Percentiles rank a stretch among this genome's conserved stretches.
Conservation (phyloP, 1,140 invertebrate species). For the Pseudoatta argentina region DNA sequence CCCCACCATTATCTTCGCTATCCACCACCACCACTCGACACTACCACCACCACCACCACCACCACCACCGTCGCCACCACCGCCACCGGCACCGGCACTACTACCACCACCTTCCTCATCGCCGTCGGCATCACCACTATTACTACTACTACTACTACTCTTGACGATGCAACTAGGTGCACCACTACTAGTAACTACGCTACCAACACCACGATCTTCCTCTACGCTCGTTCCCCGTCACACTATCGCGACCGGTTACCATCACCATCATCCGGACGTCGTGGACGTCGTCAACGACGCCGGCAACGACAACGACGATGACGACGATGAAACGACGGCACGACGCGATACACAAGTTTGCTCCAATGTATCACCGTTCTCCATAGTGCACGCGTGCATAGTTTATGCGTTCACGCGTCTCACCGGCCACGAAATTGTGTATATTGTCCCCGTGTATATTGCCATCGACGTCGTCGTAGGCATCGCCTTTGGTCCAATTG, state of each 20-base stretch:
- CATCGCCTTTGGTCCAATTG: constrained; percentile 55
- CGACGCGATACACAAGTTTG: constrained; percentile 39
- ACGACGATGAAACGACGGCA: constrained; percentile 1
- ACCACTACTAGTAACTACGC: constrained; percentile 30
- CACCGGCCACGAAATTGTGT: constrained; percentile 48
- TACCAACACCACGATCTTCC: constrained; percentile 64
- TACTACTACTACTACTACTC: constrained; percentile 62
- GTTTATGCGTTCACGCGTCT: constrained; percentile 9
- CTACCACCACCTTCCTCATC: constrained; percentile 60
- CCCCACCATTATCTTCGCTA: constrained; percentile 74
- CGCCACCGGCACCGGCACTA: constrained; percentile 54
- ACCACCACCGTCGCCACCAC: constrained; percentile 23
- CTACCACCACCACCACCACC: constrained; percentile 66
- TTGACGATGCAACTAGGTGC: constrained; percentile 40
- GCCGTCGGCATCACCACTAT: constrained; percentile 58
- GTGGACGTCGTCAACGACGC: constrained; percentile 23
- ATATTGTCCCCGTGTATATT: not conserved
- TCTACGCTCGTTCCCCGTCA: constrained; percentile 40
- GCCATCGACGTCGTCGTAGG: constrained; percentile 11
- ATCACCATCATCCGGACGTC: constrained; percentile 52
- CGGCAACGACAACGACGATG: constrained; percentile 43
- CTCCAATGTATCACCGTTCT: constrained; percentile 41
- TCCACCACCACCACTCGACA: constrained; percentile 42
- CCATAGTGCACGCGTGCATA: constrained; percentile 15
- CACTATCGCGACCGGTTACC: constrained; percentile 62